A percentile compares a stretch with the other conserved stretches of the same genome.
Conservation (phyloP, 2,113 vertebrate species). For the Halcyon senegalensis region DNA sequence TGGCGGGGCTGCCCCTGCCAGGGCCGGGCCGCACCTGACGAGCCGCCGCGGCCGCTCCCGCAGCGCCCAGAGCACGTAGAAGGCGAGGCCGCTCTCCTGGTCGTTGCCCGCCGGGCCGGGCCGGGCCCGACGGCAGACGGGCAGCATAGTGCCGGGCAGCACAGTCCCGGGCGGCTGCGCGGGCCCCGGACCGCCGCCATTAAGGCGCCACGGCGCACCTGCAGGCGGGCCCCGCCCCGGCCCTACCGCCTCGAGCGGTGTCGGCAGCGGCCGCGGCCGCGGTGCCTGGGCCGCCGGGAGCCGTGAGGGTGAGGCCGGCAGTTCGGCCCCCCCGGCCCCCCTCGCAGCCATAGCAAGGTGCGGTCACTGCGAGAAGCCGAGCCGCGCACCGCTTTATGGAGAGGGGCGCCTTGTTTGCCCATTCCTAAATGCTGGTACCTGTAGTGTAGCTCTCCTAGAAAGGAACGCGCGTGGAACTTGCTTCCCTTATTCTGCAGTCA, state of each 20-base stretch:
- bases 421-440: neutral
- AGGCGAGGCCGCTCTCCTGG: conserved; percentile 30
- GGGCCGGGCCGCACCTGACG: conserved; percentile 64
- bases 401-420: fast-evolving
- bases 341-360: fast-evolving
- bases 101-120: neutral
- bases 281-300: neutral
- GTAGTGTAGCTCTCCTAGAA: neutral
- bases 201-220: neutral
- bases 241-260: no score
- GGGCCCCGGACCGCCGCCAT: fast-evolving
- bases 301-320: fast-evolving
- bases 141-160: neutral
- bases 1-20: no score
- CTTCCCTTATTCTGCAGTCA: neutral
- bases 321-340: fast-evolving
- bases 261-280: neutral
- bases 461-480: neutral
- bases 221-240: no score
- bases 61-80: conserved; percentile 82
- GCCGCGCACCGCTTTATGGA: fast-evolving
- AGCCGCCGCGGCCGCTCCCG: conserved; percentile 80
- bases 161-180: fast-evolving
- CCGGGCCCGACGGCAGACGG: neutral
- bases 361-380: fast-evolving